phyloP scores from a whole-genome alignment of 2,797 vertebrate species.

The Cichlasoma orientale region DNA sequence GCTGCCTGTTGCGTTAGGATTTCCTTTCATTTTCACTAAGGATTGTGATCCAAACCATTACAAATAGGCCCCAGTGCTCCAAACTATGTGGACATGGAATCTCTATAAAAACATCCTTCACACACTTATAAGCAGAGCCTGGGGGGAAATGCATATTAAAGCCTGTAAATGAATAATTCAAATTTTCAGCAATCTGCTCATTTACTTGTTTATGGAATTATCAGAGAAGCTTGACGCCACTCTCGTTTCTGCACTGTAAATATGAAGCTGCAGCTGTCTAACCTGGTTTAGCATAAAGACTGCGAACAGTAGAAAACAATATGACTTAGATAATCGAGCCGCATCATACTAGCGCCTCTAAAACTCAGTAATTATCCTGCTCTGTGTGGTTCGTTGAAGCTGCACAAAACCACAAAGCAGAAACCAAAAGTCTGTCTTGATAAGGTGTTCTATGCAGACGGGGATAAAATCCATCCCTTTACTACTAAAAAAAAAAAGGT shows the following conservation, averaged over 20 bases:
- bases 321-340: background rate
- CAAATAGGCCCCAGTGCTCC: background rate
- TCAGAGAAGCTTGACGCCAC: background rate
- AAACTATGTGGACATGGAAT: background rate
- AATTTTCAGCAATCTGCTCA: background rate
- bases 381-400: no score
- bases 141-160: background rate
- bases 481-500: background rate
- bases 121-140: background rate
- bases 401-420: background rate
- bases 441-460: background rate
- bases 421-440: background rate
- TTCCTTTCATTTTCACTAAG: background rate
- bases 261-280: background rate
- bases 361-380: background rate
- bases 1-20: background rate
- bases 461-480: background rate
- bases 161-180: background rate
- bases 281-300: background rate
- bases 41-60: background rate
- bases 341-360: background rate
- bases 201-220: background rate
- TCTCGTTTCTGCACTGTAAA: background rate
- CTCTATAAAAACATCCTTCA: background rate
- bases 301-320: background rate